Conservation (phyloP, 1,140 invertebrate genomes). For the Drosophila elegans region DNA sequence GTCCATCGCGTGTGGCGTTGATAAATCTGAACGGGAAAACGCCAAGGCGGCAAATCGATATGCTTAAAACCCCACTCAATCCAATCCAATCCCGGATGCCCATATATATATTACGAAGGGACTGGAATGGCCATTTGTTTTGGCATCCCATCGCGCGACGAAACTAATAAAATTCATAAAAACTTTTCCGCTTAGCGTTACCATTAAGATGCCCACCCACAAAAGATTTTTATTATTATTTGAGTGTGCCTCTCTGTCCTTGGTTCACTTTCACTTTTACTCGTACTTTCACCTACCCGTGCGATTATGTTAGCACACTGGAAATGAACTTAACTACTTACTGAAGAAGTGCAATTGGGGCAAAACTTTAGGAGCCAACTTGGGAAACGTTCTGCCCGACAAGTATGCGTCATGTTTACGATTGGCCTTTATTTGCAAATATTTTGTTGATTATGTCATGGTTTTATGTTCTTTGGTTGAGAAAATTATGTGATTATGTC, state of each 20-base stretch:
- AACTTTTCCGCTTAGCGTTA: constrained; percentile 66
- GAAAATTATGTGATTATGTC: background rate
- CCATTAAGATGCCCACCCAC: constrained; percentile 26
- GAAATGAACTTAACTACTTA: constrained; percentile 39
- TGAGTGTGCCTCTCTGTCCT: constrained; percentile 26
- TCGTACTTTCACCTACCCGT: constrained; percentile 11
- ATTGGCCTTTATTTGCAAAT: constrained; percentile 10
- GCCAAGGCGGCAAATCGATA: background rate
- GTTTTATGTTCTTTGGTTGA: background rate
- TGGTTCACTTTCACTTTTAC: constrained; percentile 19
- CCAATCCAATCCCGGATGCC: constrained; percentile 33
- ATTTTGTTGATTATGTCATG: background rate
- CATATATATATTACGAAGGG: constrained; percentile 23
- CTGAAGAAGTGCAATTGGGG: constrained; percentile 10
- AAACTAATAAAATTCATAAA: constrained; percentile 70
- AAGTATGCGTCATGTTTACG: constrained; percentile 24
- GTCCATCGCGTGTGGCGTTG: constrained; percentile 33
- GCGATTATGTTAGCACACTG: constrained; percentile 17
- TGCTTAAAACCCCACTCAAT: constrained; percentile 8
- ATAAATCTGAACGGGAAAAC: constrained; percentile 38
- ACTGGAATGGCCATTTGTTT: constrained; percentile 30
- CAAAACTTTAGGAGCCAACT: constrained; percentile 8
- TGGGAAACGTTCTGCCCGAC: constrained; percentile 1
- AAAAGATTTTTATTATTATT: constrained; percentile 50
- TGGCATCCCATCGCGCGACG: constrained; percentile 31